phyloP scores from a whole-genome alignment of 2,888 invertebrate genomes.

The Drosophila fungiperda region DNA sequence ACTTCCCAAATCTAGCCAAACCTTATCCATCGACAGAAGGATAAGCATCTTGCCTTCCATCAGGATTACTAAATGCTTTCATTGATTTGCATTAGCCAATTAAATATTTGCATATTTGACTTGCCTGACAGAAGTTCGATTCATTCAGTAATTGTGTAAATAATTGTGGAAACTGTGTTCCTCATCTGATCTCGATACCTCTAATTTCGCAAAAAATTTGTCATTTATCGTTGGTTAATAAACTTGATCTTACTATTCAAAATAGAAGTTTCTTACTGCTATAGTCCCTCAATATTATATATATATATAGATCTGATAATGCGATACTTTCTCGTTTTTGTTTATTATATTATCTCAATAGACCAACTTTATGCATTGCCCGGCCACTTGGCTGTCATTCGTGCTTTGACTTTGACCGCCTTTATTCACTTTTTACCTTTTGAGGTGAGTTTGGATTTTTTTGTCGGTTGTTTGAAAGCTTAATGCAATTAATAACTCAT shows the following conservation, averaged over 20 bases:
- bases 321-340: background rate
- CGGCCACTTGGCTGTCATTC: conserved; percentile 24
- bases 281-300: background rate
- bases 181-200: too few relatives aligned
- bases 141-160: background rate
- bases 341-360: background rate
- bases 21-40: background rate
- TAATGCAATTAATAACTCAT: conserved; percentile 81
- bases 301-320: background rate
- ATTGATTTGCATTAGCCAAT: background rate
- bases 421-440: conserved; percentile 15
- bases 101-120: background rate
- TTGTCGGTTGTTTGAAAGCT: conserved; percentile 51
- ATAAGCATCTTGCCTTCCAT: background rate
- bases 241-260: background rate
- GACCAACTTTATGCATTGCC: conserved; percentile 2
- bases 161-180: background rate
- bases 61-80: too few relatives aligned
- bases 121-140: background rate
- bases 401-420: conserved; percentile 32
- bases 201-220: background rate
- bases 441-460: conserved; percentile 4
- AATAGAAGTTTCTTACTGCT: background rate
- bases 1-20: too few relatives aligned
- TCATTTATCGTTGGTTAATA: background rate